Conservation (phyloP, 2,888 invertebrate species). For the Nymphalis polychloros region DNA sequence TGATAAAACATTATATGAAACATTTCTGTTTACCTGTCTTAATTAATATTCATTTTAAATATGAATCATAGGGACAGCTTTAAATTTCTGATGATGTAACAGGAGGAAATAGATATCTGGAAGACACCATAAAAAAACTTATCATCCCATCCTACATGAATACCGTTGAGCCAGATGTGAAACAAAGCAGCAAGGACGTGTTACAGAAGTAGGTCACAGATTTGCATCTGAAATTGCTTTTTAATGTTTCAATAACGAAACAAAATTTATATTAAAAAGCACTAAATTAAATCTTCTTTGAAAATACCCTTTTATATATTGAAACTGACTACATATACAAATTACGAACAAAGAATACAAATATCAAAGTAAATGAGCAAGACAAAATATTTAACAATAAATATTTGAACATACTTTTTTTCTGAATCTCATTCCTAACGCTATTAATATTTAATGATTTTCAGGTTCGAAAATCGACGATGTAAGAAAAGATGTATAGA, state of each 20-base stretch:
- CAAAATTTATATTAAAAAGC: constrained; percentile 20
- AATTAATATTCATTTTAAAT: no score
- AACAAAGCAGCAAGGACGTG: constrained; percentile 47
- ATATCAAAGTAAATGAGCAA: no score
- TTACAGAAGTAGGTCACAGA: constrained; percentile 46
- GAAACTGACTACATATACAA: no score
- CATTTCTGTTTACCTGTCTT: no score
- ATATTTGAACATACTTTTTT: neutral
- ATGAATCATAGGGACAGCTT: no score
- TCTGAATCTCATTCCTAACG: neutral
- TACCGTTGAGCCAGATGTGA: constrained; percentile 41
- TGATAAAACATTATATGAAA: no score
- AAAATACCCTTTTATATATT: neutral
- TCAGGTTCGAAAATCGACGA: constrained; percentile 46
- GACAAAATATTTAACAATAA: neutral
- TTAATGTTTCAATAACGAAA: constrained; percentile 34
- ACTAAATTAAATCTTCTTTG: neutral
- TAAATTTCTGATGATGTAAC: neutral
- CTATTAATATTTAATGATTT: constrained; percentile 12
- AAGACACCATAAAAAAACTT: neutral
- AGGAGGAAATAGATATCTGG: neutral
- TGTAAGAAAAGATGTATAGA: constrained; percentile 37
- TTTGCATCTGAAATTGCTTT: constrained; percentile 45
- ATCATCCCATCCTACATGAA: constrained; percentile 37
- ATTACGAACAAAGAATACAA: neutral